Percentiles rank a stretch among this genome's conserved stretches.
Evolutionary conservation across 2,113 vertebrate genomes (phyloP).

Genomic region (Lontra canadensis): DNA sequence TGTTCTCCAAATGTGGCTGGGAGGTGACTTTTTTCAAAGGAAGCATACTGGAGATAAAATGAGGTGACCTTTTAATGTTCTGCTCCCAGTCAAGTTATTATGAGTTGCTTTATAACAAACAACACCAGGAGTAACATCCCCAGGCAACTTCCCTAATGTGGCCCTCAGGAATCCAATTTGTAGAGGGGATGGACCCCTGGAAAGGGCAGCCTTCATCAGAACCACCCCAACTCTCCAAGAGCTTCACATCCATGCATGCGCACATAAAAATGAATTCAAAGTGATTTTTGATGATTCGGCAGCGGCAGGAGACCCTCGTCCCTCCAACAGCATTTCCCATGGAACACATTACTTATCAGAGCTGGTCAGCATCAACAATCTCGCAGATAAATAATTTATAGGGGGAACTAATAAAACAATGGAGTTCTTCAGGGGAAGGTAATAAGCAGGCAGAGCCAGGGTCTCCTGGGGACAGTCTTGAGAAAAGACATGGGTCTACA

Average conservation of each 20-base stretch:
- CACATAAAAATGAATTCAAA: constrained; percentile 60
- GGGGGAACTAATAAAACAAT: constrained; percentile 75
- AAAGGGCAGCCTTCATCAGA: constrained; percentile 55
- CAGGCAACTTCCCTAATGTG: constrained; percentile 22
- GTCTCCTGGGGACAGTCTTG: neutral
- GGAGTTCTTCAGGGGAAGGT: constrained; percentile 39
- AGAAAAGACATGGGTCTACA: neutral
- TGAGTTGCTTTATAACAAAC: constrained; percentile 52
- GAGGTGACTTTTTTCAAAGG: constrained; percentile 72
- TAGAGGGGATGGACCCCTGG: constrained; percentile 54
- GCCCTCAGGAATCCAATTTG: constrained; percentile 68
- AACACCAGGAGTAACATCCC: neutral
- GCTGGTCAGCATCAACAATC: constrained; percentile 53
- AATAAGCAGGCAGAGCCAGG: constrained; percentile 28
- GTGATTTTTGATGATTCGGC: constrained; percentile 71
- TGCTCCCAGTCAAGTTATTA: constrained; percentile 64
- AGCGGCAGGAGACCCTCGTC: constrained; percentile 38
- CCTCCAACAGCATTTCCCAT: constrained; percentile 66
- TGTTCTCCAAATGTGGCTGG: constrained; percentile 52
- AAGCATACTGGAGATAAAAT: constrained; percentile 67
- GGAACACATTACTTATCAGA: constrained; percentile 68
- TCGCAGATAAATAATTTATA: constrained; percentile 78
- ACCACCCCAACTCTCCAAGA: constrained; percentile 8
- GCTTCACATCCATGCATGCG: neutral
- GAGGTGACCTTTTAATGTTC: constrained; percentile 70